Base-by-base conservation (phyloP, 2,888 invertebrate species). In the Allacma fusca region DNA sequence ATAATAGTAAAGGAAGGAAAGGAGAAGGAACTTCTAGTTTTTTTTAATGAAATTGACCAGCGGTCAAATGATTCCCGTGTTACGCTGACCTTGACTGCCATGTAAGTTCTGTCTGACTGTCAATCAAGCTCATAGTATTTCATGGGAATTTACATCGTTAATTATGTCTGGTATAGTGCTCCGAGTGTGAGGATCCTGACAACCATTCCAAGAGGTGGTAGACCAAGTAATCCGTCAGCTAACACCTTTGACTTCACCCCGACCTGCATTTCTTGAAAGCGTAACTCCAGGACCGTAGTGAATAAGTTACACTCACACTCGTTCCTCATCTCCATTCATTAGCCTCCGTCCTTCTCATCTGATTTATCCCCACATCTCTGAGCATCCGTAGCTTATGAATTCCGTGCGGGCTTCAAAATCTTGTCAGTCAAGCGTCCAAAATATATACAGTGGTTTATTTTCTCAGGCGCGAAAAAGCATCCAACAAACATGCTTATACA, bases 1-100 rank as follows among this genome's bases (percentile, higher is more conserved):
- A 40, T 50, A 12, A 50, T 50, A 50, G n/a, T 12, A n/a, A 2
- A 50, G 28, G 12, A 26, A 65, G 19, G 19, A 16, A 28, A 65
- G 65, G 16, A 65, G 28, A 28, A 9, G 26, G 40, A 16, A 68
- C 34, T 34, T 68, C 68, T 40, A 29, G 68, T 68, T 68, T 68
- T 68, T 26, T 67, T 5, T 21, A n/a, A n/a, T 40, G 34, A 5
- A 26, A 7, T 65, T 28, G 44, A 70, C 70, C 70, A 1, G 16
- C 26, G 70, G 70, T 70, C 70, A 70, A 40, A 43, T 44, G 44
- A 40, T 34, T 70, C 44, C 70, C 70, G 70, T 70, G 50, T 70
- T 70, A 70, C 70, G 40, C 70, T 24, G 70, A 70, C 44, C 70
- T 23, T 40, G n/a, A 9, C 24, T 70, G 70, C 70, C 70, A 50